Evolutionary conservation across 2,797 vertebrate species (phyloP).

Genomic region (Semaprochilodus insignis): DNA sequence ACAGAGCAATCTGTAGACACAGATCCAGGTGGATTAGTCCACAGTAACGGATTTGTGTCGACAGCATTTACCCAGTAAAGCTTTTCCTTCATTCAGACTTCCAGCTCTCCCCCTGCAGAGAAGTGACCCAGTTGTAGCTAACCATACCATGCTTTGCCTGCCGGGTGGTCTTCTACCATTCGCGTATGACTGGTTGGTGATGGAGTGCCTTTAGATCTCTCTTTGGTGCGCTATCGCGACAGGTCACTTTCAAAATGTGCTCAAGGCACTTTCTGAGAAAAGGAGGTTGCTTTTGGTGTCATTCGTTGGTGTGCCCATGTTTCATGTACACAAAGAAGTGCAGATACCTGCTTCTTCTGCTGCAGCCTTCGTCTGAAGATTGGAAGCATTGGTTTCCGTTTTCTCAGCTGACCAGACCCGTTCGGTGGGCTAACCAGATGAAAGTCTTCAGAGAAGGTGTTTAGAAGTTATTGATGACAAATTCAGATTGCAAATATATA

Average conservation of each 20-base stretch:
- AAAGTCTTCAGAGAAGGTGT: not conserved
- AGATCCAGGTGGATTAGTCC: not conserved
- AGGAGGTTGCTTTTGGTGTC: not conserved
- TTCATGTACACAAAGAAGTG: not conserved
- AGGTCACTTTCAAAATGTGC: not conserved
- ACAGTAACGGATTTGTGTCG: not conserved
- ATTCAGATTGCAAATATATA: not conserved
- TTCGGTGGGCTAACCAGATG: too few species aligned
- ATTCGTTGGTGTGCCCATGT: not conserved
- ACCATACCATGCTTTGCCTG: not conserved
- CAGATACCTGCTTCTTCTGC: not conserved
- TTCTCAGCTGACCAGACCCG: not conserved
- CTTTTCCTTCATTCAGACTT: not conserved
- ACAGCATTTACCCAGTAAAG: not conserved
- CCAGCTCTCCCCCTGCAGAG: slow-evolving; percentile 14
- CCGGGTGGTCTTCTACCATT: not conserved
- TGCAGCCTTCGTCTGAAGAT: not conserved
- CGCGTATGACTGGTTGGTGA: not conserved
- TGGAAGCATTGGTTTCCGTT: not conserved
- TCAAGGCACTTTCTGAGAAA: not conserved
- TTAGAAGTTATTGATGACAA: not conserved
- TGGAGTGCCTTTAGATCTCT: slow-evolving; percentile 3
- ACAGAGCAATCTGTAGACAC: not conserved
- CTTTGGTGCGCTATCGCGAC: not conserved
- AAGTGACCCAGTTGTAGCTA: slow-evolving; percentile 20